These are phyloP conservation scores for Amphipoea lucens DNA, from an alignment of 2,888 invertebrate genomes.

Conservation along the genomic window DNA sequence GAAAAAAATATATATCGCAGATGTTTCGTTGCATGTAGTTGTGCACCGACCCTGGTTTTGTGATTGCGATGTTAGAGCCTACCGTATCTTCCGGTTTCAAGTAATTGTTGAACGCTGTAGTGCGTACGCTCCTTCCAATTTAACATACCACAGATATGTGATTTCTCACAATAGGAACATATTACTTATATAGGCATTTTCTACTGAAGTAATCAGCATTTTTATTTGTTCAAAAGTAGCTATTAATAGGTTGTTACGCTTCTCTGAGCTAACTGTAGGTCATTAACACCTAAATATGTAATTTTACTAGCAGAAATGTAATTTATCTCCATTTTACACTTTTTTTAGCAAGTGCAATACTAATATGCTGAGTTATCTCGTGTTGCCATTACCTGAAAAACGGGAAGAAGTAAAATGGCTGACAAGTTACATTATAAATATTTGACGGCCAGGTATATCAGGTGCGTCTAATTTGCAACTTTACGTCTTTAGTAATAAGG, in stretches of 20 bases:
- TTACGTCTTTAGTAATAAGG: neutral
- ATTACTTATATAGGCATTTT: slow-evolving; percentile 27
- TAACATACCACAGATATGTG: slow-evolving; percentile 7
- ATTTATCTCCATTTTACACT: slow-evolving; percentile 34
- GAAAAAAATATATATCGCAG: neutral
- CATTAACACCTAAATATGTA: slow-evolving; percentile 6
- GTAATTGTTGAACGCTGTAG: neutral
- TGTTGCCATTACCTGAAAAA: slow-evolving; percentile 26
- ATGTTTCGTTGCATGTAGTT: neutral
- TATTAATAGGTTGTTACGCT: slow-evolving; percentile 5
- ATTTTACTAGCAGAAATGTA: slow-evolving; percentile 30
- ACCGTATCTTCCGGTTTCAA: neutral
- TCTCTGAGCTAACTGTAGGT: slow-evolving; percentile 14
- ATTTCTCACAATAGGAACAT: slow-evolving; percentile 15
- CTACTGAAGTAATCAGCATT: slow-evolving; percentile 15
- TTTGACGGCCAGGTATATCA: neutral
- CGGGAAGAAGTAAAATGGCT: neutral
- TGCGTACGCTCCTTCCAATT: neutral
- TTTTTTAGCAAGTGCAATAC: slow-evolving; percentile 22
- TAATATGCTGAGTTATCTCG: neutral
- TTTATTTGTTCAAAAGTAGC: slow-evolving; percentile 9
- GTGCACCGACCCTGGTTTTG: neutral
- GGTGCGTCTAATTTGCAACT: slow-evolving; percentile 15
- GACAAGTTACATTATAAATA: neutral
- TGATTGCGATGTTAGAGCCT: neutral